A percentile compares a stretch with the other conserved stretches of the same genome.
Evolutionary conservation across 2,888 invertebrate genomes (phyloP).

Genomic region (Drosophila borborema): DNA sequence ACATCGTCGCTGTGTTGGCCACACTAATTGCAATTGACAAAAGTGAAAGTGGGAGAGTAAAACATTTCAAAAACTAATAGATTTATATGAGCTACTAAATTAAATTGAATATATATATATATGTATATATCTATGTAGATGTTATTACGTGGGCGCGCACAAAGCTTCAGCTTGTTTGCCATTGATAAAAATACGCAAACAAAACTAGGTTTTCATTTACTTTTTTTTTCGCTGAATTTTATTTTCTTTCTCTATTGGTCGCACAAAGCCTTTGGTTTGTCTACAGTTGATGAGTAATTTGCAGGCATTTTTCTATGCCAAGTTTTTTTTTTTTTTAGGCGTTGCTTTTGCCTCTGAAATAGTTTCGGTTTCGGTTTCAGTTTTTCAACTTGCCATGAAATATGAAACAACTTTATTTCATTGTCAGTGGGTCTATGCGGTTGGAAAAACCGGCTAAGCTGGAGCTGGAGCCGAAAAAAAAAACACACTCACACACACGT

Average conservation of each 20-base stretch:
- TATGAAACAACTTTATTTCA: slow-evolving; percentile 75
- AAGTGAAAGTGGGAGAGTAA: slow-evolving; percentile 65
- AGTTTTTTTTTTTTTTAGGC: slow-evolving; percentile 29
- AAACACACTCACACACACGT: slow-evolving; percentile 13
- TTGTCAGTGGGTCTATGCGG: slow-evolving; percentile 60
- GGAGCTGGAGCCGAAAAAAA: slow-evolving; percentile 11
- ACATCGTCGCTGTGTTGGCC: slow-evolving; percentile 35
- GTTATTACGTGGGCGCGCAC: slow-evolving; percentile 43
- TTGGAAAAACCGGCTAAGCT: slow-evolving; percentile 71
- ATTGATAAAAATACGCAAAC: not conserved
- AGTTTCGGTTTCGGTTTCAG: slow-evolving; percentile 49
- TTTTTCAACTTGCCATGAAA: slow-evolving; percentile 64
- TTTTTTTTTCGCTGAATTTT: not conserved
- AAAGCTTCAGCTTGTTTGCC: slow-evolving; percentile 16
- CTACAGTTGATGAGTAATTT: slow-evolving; percentile 59
- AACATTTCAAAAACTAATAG: slow-evolving; percentile 47
- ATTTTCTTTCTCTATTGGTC: not conserved
- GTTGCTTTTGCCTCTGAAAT: slow-evolving; percentile 38
- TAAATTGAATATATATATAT: slow-evolving; percentile 16
- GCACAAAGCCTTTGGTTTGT: slow-evolving; percentile 36
- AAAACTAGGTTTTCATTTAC: slow-evolving; percentile 12
- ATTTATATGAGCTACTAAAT: slow-evolving; percentile 43
- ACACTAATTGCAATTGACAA: slow-evolving; percentile 73
- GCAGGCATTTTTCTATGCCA: slow-evolving; percentile 52
- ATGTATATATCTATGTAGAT: not conserved